These are phyloP conservation scores for Porites lobata DNA, from an alignment of 92 coral and sea anemone genomes.

Conservation along the genomic window DNA sequence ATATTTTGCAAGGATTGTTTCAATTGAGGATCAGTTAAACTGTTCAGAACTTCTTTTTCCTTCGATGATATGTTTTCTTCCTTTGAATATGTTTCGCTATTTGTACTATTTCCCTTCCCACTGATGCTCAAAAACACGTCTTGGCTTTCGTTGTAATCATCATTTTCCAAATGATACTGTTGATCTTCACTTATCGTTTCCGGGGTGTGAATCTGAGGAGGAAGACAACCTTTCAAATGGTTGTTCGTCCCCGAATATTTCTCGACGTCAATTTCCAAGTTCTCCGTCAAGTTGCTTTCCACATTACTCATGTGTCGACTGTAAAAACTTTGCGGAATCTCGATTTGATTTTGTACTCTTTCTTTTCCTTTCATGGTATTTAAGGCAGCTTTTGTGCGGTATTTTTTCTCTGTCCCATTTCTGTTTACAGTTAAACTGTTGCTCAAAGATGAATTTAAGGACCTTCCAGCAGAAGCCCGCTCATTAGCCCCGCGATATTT, in stretches of 20 bases:
- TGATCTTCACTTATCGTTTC: not conserved
- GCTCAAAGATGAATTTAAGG: not conserved
- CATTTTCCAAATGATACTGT: not conserved
- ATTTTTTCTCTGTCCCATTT: not conserved
- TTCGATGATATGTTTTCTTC: slow-evolving; percentile 35
- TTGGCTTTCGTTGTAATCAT: not conserved
- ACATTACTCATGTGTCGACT: slow-evolving; percentile 41
- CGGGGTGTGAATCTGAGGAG: not conserved
- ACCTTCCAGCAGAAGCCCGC: not conserved
- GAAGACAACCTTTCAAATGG: not conserved
- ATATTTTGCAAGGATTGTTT: slow-evolving; percentile 83
- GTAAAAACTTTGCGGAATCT: slow-evolving; percentile 10
- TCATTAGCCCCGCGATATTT: not conserved
- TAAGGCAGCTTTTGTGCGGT: not conserved
- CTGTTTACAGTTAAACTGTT: not conserved
- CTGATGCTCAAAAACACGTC: not conserved
- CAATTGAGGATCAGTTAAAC: slow-evolving; percentile 68
- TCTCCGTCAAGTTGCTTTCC: slow-evolving; percentile 13
- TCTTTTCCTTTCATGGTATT: not conserved
- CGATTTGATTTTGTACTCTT: not conserved
- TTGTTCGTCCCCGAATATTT: not conserved
- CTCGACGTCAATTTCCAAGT: not conserved
- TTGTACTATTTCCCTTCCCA: not conserved
- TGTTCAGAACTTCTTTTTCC: slow-evolving; percentile 71
- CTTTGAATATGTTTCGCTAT: slow-evolving; percentile 1